phyloP scores from a whole-genome alignment of 2,888 invertebrate species.

The Apamea monoglypha region DNA sequence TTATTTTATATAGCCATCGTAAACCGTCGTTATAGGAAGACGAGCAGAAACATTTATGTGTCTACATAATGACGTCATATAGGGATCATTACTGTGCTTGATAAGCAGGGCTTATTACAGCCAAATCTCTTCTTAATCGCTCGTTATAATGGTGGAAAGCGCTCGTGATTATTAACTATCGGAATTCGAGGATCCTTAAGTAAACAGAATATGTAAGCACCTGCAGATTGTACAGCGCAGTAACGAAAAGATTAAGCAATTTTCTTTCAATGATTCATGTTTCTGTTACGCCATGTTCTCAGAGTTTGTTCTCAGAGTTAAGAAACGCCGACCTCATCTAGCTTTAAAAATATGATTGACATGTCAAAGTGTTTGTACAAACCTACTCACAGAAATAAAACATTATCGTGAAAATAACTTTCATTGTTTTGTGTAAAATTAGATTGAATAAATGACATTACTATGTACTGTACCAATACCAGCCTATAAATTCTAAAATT shows the following conservation, averaged over 20 bases:
- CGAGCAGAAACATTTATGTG: conserved; percentile 21
- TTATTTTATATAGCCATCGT: conserved; percentile 34
- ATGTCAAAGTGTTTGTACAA: too few species aligned
- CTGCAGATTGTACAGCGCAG: neutral
- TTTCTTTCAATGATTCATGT: neutral
- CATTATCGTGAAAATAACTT: neutral
- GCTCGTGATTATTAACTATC: conserved; percentile 25
- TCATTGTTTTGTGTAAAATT: neutral
- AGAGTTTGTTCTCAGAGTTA: too few species aligned
- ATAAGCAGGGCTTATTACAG: conserved; percentile 16
- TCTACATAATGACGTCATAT: conserved; percentile 21
- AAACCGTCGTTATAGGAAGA: conserved; percentile 6
- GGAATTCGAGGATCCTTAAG: neutral
- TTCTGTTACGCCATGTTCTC: neutral
- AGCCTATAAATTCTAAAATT: neutral
- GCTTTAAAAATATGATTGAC: too few species aligned
- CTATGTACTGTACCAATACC: neutral
- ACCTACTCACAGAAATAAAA: too few species aligned
- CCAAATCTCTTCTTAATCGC: conserved; percentile 36
- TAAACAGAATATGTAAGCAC: neutral
- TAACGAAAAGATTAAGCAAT: neutral
- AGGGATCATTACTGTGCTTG: conserved; percentile 11
- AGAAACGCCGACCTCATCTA: too few species aligned
- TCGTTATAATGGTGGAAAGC: conserved; percentile 11
- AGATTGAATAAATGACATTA: neutral